Conservation (phyloP, 1,140 invertebrate species). For the Zaprionus ornatus region DNA sequence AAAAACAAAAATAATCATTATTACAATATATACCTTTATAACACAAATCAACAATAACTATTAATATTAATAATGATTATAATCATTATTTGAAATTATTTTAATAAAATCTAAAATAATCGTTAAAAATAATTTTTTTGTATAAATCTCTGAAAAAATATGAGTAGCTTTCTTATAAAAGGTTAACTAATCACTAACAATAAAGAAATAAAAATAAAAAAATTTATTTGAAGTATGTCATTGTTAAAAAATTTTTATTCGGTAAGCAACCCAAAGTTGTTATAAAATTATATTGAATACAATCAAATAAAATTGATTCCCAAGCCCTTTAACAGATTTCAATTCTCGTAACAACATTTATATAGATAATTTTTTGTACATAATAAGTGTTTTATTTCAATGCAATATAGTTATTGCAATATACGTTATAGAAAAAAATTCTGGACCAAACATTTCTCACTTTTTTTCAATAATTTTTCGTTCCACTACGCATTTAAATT, state of each 20-base stretch:
- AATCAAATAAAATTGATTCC: conserved; percentile 38
- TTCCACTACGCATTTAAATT: neutral
- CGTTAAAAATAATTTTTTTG: no score
- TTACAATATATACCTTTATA: no score
- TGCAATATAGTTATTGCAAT: conserved; percentile 21
- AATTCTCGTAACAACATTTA: conserved; percentile 45
- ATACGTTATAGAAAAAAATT: conserved; percentile 8
- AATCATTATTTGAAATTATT: no score
- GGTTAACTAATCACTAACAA: no score
- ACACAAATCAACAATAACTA: no score
- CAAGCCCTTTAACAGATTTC: conserved; percentile 49
- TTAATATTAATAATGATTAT: no score
- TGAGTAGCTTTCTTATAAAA: no score
- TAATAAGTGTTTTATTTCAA: conserved; percentile 37
- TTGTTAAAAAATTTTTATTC: neutral
- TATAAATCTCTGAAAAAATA: no score
- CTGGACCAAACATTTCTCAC: conserved; percentile 18
- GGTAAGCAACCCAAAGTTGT: neutral
- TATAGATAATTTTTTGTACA: conserved; percentile 47
- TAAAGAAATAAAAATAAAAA: no score
- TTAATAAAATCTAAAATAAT: no score
- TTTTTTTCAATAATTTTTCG: conserved; percentile 16
- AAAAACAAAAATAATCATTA: no score
- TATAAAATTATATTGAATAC: conserved; percentile 2
- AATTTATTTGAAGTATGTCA: neutral